Evolutionary conservation across 37 sponge, comb jelly and placozoan genomes (phyloP), one percentile per base, ranked within the genome.

Genomic region (Beroe forskalii): DNA sequence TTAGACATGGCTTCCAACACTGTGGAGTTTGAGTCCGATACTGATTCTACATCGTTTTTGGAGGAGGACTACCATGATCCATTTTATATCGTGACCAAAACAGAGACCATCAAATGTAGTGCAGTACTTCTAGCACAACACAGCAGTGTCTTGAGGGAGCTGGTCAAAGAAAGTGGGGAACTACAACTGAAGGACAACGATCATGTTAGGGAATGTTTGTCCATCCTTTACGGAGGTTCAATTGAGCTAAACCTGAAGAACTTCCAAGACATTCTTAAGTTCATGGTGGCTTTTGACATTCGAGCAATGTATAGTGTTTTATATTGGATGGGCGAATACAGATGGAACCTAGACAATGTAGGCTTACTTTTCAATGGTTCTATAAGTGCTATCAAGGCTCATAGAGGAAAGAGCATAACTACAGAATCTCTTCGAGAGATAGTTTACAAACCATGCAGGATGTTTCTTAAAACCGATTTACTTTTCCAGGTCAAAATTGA

Each of bases 121-220:
- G 14, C 66, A n/a, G 66, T 63, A 3, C n/a, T 63, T 24, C n/a
- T 63, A n/a, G 66, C 66, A 6, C 66, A 63, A 63, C 66, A 63
- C n/a, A 63, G 66, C n/a, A 23, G 23, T 63, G 66, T 63, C 28
- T 30, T 63, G 23, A 63, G 25, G 25, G 66, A 63, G 66, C 25
- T n/a, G 3, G 2, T 63, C 2, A 63, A 63, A 63, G 66, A 63
- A 20, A 30, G 25, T 3, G 25, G 25, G 2, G 66, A 63, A 63
- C 25, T 63, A 30, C 25, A 28, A 4, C 66, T 63, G 2, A 63
- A 24, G 6, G 66, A 63, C n/a, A 63, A 63, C n/a, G 25, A 63
- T 4, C 66, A 63, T 63, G 66, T 63, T 8, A 63, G 66, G 25
- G 66, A 63, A 63, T 63, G 66, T 63, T 63, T 63, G 66, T 63